Evolutionary conservation across 2,888 invertebrate species (phyloP).

Genomic region (Lepidochrysops patricia): DNA sequence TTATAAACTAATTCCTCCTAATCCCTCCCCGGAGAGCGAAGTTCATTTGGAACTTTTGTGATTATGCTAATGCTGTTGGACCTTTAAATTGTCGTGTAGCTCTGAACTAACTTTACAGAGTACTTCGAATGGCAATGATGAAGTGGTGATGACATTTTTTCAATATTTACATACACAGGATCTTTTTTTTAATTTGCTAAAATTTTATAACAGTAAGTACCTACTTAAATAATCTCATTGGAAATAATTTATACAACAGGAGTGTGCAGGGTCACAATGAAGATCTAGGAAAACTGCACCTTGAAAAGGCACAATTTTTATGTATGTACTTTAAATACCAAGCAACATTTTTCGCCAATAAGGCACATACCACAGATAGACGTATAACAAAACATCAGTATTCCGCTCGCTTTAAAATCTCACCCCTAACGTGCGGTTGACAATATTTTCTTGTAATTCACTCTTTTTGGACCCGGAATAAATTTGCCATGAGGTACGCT

Average conservation of each 20-base stretch:
- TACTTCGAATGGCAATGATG: too few relatives aligned
- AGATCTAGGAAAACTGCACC: too few relatives aligned
- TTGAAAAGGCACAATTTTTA: too few relatives aligned
- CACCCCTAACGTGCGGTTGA: slow-evolving; percentile 35
- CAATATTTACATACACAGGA: too few relatives aligned
- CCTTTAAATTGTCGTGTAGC: neutral
- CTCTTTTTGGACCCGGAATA: slow-evolving; percentile 56
- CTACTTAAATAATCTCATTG: too few relatives aligned
- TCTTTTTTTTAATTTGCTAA: too few relatives aligned
- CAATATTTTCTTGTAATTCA: slow-evolving; percentile 62
- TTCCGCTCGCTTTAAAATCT: slow-evolving; percentile 17
- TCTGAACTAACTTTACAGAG: neutral
- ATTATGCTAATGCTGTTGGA: slow-evolving; percentile 6
- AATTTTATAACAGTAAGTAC: too few relatives aligned
- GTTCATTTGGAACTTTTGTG: slow-evolving; percentile 8
- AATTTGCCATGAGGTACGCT: slow-evolving; percentile 43
- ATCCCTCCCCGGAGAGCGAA: neutral
- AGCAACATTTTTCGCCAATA: neutral
- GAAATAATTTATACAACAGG: too few relatives aligned
- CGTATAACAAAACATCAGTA: slow-evolving; percentile 2
- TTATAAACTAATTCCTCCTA: slow-evolving; percentile 6
- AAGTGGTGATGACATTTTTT: too few relatives aligned
- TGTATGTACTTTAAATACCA: too few relatives aligned
- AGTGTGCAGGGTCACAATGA: too few relatives aligned
- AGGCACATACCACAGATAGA: neutral